phyloP scores from a whole-genome alignment of 1,140 invertebrate genomes.

The Drosophila micromelanica region DNA sequence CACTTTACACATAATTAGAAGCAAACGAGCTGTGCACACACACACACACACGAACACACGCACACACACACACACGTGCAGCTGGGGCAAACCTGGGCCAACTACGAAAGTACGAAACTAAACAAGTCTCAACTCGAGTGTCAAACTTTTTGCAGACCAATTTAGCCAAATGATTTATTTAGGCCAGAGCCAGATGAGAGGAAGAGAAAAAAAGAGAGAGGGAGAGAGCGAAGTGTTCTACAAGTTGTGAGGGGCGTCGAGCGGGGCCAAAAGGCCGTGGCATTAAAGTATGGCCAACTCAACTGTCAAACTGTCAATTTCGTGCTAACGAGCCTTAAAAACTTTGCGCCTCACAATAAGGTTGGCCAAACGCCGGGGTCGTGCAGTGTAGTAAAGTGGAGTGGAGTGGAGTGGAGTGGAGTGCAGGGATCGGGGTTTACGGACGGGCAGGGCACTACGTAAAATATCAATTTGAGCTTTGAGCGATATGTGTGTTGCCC shows the following conservation, averaged over 20 bases:
- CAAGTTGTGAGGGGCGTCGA: conserved; percentile 17
- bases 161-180: conserved; percentile 83
- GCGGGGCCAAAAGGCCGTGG: conserved; percentile 63
- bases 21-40: conserved; percentile 32
- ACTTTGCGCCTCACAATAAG: conserved; percentile 52
- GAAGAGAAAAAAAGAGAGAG: conserved; percentile 1
- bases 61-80: background rate
- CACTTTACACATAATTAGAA: conserved; percentile 80
- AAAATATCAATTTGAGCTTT: conserved; percentile 83
- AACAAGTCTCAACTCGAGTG: conserved; percentile 75
- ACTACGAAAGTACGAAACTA: conserved; percentile 48
- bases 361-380: conserved; percentile 14
- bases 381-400: too few species aligned
- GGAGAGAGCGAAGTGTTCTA: conserved; percentile 10
- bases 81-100: conserved; percentile 28
- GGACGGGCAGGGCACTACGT: conserved; percentile 33
- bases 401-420: too few species aligned
- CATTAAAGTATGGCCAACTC: conserved; percentile 80
- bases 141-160: conserved; percentile 82
- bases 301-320: conserved; percentile 84
- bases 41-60: conserved; percentile 26
- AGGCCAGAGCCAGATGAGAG: conserved; percentile 54
- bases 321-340: conserved; percentile 83
- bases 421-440: background rate
- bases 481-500: conserved; percentile 63